Evolutionary conservation across 2,113 vertebrate species (phyloP).

Genomic region (Pelodiscus sinensis): DNA sequence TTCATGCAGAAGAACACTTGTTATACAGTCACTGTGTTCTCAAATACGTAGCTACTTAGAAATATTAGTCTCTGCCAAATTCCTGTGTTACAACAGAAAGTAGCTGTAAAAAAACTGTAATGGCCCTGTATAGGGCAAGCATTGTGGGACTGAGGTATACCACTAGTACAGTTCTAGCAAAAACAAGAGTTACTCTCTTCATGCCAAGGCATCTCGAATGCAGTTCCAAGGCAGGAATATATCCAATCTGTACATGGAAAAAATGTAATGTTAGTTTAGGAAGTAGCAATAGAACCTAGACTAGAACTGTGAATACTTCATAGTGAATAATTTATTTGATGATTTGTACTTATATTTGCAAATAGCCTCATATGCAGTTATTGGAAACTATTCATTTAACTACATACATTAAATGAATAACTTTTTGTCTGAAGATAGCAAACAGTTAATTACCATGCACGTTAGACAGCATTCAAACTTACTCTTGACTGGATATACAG

Average conservation of each 20-base stretch:
- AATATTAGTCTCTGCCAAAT: conserved; percentile 42
- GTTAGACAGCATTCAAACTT: neutral
- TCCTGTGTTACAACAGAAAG: conserved; percentile 30
- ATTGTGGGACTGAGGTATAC: neutral
- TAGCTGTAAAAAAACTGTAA: conserved; percentile 19
- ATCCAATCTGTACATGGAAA: neutral
- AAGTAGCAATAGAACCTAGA: neutral
- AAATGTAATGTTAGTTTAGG: neutral
- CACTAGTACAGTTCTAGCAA: conserved; percentile 7
- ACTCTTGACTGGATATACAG: neutral
- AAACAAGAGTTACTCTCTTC: conserved; percentile 2
- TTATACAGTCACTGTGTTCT: conserved; percentile 47
- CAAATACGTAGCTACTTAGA: conserved; percentile 34
- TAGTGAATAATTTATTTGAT: neutral
- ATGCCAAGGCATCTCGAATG: conserved; percentile 1
- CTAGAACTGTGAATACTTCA: neutral
- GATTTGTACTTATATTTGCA: neutral
- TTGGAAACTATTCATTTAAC: neutral
- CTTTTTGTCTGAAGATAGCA: neutral
- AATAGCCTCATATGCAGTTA: neutral
- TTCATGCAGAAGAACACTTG: conserved; percentile 9
- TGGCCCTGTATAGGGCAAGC: neutral
- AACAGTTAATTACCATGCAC: neutral
- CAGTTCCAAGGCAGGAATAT: conserved; percentile 32
- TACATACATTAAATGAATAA: neutral